phyloP scores from a whole-genome alignment of 2,113 vertebrate species.

The Catharus fuscescens region DNA sequence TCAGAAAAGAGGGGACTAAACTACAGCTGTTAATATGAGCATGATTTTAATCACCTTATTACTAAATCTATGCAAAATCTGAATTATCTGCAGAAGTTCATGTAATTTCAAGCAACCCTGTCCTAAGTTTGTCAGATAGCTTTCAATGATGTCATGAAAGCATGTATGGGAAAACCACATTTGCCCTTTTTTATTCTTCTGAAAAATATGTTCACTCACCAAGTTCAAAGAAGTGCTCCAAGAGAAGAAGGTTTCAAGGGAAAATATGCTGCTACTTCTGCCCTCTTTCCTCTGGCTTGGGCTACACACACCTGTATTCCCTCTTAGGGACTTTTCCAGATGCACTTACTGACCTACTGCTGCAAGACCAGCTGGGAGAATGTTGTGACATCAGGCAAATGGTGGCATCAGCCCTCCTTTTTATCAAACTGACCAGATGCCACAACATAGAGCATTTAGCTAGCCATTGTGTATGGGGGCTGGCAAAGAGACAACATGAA shows the following conservation, averaged over 20 bases:
- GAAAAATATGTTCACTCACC: accelerated
- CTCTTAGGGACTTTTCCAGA: neutral
- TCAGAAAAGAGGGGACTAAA: neutral
- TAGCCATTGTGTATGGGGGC: accelerated
- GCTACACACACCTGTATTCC: neutral
- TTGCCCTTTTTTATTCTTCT: neutral
- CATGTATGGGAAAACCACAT: neutral
- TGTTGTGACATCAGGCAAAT: neutral
- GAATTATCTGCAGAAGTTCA: neutral
- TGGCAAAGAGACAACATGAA: neutral
- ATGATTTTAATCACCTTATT: neutral
- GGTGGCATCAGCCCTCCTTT: neutral
- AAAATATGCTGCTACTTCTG: neutral
- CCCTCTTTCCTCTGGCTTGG: neutral
- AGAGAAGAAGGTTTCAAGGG: neutral
- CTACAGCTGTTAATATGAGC: neutral
- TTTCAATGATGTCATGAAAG: neutral
- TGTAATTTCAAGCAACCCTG: neutral
- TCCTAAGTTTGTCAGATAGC: neutral
- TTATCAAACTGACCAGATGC: neutral
- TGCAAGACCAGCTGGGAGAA: neutral
- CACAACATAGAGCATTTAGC: neutral
- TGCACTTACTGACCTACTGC: neutral
- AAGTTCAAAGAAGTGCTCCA: accelerated
- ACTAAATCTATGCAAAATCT: neutral